Conservation (phyloP, 2,888 invertebrate species). For the Helleia helle region DNA sequence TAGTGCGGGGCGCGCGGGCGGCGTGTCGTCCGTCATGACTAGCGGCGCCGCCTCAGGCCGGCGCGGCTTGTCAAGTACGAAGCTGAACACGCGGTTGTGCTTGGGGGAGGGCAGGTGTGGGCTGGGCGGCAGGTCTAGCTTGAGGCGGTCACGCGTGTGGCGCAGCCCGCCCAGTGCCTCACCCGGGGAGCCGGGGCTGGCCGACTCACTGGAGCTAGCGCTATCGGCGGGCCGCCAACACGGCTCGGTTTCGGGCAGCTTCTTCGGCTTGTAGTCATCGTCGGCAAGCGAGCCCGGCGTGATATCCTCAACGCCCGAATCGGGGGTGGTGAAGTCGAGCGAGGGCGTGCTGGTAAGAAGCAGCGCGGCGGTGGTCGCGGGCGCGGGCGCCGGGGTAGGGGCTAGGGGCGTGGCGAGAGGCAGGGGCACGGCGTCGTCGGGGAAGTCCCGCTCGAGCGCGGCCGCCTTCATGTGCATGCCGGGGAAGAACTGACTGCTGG, state of each 20-base stretch:
- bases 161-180: conserved; percentile 78
- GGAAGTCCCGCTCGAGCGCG: conserved; percentile 32
- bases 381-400: conserved; percentile 40
- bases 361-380: conserved; percentile 35
- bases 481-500: conserved; percentile 81
- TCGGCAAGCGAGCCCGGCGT: conserved; percentile 64
- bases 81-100: conserved; percentile 57
- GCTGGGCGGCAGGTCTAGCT: conserved; percentile 78
- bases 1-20: neutral
- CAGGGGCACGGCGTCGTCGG: conserved; percentile 35
- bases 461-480: conserved; percentile 63
- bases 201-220: conserved; percentile 58
- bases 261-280: conserved; percentile 44
- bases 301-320: conserved; percentile 76
- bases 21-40: no score
- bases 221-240: conserved; percentile 48
- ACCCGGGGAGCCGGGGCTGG: conserved; percentile 56
- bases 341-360: conserved; percentile 40
- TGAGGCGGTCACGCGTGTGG: conserved; percentile 81
- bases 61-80: conserved; percentile 54
- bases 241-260: no score
- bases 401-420: conserved; percentile 31
- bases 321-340: conserved; percentile 72
- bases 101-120: conserved; percentile 60
- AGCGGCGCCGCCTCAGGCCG: conserved; percentile 27